Percentiles rank a stretch among this genome's conserved stretches.
These are phyloP conservation scores for Phainopepla nitens DNA, from an alignment of 2,113 vertebrate genomes.

Conservation along the genomic window DNA sequence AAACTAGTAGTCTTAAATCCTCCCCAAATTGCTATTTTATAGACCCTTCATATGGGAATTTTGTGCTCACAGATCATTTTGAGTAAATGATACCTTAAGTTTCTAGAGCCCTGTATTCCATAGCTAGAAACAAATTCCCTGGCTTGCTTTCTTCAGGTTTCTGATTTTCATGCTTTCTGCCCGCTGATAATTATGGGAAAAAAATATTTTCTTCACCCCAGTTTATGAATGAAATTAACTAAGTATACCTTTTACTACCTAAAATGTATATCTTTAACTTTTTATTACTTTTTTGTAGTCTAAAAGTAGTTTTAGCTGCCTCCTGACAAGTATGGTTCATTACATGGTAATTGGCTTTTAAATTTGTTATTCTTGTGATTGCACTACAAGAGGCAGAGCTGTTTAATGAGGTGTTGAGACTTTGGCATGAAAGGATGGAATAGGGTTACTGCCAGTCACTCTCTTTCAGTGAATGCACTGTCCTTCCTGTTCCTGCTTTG, in stretches of 20 bases:
- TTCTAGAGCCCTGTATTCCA: not conserved
- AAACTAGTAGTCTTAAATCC: not conserved
- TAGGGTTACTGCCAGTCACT: not conserved
- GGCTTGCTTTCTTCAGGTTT: not conserved
- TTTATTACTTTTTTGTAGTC: not conserved
- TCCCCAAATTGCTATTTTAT: not conserved
- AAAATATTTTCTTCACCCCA: not conserved
- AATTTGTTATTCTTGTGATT: not conserved
- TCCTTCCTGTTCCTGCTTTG: not conserved
- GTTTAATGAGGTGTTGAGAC: not conserved
- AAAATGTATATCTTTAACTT: not conserved
- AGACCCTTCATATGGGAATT: not conserved
- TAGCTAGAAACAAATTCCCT: not conserved
- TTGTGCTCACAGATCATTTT: not conserved
- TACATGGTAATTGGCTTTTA: not conserved
- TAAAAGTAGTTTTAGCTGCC: not conserved
- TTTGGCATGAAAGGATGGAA: not conserved
- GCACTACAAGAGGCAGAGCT: not conserved
- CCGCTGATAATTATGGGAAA: not conserved
- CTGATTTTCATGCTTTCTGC: not conserved
- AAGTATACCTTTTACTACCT: not conserved
- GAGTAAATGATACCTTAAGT: not conserved
- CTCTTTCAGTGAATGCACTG: not conserved
- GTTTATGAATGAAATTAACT: not conserved
- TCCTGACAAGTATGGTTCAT: not conserved